Percentiles rank a stretch among this genome's conserved stretches.
Conservation (phyloP, 2,888 invertebrate species). For the Cremastinae sp. region DNA sequence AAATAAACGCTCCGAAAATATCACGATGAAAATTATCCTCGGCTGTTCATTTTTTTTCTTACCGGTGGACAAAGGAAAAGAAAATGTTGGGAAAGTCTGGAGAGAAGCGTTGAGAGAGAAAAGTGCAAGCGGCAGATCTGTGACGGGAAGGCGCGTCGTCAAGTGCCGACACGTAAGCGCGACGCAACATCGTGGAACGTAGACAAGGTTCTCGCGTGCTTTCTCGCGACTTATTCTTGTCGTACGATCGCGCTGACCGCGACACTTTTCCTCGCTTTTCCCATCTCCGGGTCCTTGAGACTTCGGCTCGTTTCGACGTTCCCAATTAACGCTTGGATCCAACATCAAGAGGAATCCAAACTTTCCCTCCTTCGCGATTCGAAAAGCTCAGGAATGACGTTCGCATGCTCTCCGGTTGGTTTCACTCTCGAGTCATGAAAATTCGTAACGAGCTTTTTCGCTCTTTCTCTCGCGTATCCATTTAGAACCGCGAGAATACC, state of each 20-base stretch:
- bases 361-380: too few species aligned
- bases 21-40: too few species aligned
- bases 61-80: background rate
- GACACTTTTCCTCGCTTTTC: slow-evolving; percentile 12
- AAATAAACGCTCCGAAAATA: too few species aligned
- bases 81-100: background rate
- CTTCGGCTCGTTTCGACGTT: slow-evolving; percentile 23
- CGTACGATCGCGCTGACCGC: background rate
- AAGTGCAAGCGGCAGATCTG: slow-evolving; percentile 5
- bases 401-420: background rate
- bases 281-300: slow-evolving; percentile 16
- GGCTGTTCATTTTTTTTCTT: background rate
- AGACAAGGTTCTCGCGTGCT: slow-evolving; percentile 34
- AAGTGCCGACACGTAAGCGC: background rate
- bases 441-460: background rate
- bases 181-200: slow-evolving; percentile 27
- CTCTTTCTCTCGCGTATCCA: background rate
- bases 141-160: slow-evolving; percentile 12
- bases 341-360: too few species aligned
- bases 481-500: too few species aligned
- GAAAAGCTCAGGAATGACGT: background rate
- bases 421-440: slow-evolving; percentile 18
- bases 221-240: slow-evolving; percentile 14
- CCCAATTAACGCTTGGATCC: background rate
- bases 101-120: background rate